Conservation (phyloP, 2,888 invertebrate species). For the Eupithecia centaureata region DNA sequence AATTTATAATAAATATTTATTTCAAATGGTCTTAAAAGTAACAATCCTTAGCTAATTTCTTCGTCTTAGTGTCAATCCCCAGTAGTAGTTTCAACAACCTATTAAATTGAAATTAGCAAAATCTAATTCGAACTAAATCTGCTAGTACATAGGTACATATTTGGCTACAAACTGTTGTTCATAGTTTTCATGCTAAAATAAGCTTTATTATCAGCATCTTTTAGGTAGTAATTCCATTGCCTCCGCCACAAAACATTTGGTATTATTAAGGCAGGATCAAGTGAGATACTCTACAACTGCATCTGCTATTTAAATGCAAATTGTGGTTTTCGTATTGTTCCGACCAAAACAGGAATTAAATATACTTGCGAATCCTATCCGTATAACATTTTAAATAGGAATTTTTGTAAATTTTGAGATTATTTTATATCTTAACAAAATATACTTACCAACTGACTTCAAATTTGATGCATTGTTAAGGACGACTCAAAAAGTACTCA, state of each 20-base stretch:
- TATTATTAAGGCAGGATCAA: constrained; percentile 3
- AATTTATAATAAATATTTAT: too few species aligned
- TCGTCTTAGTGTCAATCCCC: too few species aligned
- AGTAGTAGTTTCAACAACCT: too few species aligned
- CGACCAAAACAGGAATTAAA: background rate
- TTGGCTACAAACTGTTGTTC: background rate
- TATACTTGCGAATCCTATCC: background rate
- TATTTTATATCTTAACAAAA: too few species aligned
- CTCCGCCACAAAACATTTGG: background rate
- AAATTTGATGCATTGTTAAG: too few species aligned
- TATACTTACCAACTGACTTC: too few species aligned
- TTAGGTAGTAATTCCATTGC: background rate
- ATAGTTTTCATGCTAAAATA: background rate
- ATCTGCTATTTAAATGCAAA: constrained; percentile 4
- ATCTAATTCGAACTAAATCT: background rate
- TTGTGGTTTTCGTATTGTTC: background rate
- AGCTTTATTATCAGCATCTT: background rate
- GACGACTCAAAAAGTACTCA: too few species aligned
- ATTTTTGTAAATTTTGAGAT: background rate
- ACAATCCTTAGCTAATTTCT: too few species aligned
- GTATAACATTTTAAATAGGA: too few species aligned
- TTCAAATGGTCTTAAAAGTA: too few species aligned
- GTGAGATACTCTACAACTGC: background rate
- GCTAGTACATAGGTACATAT: background rate
- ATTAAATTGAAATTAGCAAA: background rate